phyloP scores from a whole-genome alignment of 2,113 vertebrate genomes.

The Cepphus grylle region DNA sequence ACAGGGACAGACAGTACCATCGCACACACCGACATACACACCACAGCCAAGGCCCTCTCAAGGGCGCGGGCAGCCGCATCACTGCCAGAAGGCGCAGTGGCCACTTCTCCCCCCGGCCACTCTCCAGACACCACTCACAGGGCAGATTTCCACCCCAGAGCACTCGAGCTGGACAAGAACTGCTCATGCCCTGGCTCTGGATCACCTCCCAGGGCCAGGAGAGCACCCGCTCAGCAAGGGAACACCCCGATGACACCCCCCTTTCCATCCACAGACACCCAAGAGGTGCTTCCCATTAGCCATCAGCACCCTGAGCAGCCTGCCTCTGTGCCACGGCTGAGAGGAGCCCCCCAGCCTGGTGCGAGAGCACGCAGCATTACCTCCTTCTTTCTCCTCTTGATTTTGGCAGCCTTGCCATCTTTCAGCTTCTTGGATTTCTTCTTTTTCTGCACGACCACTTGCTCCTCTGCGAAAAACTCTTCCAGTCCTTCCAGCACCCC shows the following conservation, averaged over 20 bases:
- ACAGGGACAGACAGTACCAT: rapidly evolving
- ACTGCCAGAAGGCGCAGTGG: rapidly evolving
- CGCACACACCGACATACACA: rapidly evolving
- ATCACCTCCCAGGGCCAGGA: background rate
- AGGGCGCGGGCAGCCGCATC: rapidly evolving
- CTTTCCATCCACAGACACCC: background rate
- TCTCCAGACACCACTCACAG: background rate
- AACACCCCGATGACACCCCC: rapidly evolving
- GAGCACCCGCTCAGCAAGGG: background rate
- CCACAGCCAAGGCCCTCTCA: rapidly evolving
- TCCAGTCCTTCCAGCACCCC: slow-evolving; percentile 78
- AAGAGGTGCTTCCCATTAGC: background rate
- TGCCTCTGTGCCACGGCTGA: rapidly evolving
- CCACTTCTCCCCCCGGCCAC: rapidly evolving
- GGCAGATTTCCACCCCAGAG: background rate
- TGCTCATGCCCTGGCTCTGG: background rate
- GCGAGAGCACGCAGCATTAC: slow-evolving; percentile 55
- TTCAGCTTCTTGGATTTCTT: slow-evolving; percentile 85
- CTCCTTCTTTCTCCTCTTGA: slow-evolving; percentile 87
- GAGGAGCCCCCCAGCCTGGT: rapidly evolving
- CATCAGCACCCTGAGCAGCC: background rate
- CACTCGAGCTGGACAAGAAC: background rate
- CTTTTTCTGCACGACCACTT: slow-evolving; percentile 78
- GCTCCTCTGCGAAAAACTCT: slow-evolving; percentile 82
- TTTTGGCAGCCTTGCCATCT: slow-evolving; percentile 82